Evolutionary conservation across 1,140 invertebrate genomes (phyloP).

Genomic region (Rhizoglyphus robini): DNA sequence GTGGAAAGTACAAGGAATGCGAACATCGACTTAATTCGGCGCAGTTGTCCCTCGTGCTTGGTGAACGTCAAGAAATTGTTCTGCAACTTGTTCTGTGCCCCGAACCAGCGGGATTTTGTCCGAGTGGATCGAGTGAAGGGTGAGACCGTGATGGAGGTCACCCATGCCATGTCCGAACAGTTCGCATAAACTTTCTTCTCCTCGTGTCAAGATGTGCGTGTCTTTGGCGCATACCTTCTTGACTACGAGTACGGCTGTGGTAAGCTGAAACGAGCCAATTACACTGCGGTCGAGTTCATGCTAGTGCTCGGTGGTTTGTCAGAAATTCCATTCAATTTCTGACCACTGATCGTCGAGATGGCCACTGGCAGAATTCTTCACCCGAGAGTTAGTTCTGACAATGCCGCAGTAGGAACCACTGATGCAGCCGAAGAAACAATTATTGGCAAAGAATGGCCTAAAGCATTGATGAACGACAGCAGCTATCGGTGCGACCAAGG

Average conservation of each 20-base stretch:
- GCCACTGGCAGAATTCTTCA: neutral
- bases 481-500: conserved; percentile 18
- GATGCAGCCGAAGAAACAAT: neutral
- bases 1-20: too few relatives aligned
- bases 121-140: neutral
- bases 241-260: conserved; percentile 13
- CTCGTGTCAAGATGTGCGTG: conserved; percentile 14
- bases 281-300: conserved; percentile 4
- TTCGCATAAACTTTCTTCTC: conserved; percentile 10
- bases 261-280: neutral
- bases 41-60: conserved; percentile 15
- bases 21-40: conserved; percentile 16
- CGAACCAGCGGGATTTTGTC: conserved; percentile 14
- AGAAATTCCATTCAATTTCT: conserved; percentile 9
- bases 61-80: conserved; percentile 16
- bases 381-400: neutral
- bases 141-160: conserved; percentile 5
- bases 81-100: conserved; percentile 17
- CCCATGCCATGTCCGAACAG: conserved; percentile 14
- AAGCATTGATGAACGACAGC: neutral
- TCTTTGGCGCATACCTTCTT: conserved; percentile 15
- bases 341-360: neutral
- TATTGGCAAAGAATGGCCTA: neutral
- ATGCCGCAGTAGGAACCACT: too few relatives aligned
- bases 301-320: neutral